phyloP scores from a whole-genome alignment of 2,797 vertebrate genomes.

The Moxostoma hubbsi region DNA sequence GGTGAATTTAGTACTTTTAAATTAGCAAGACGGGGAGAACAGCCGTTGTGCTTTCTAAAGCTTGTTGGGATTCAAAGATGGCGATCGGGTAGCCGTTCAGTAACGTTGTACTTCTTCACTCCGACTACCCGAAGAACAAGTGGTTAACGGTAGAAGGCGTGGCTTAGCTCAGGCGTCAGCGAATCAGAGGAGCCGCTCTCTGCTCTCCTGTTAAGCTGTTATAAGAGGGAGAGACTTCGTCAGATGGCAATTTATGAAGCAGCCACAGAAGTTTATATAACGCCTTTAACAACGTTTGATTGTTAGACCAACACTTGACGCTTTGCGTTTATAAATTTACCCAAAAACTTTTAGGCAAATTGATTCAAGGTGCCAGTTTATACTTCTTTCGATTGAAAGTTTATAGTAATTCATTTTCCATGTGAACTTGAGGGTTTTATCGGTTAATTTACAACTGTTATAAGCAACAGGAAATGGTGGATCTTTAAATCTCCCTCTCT shows the following conservation, averaged over 20 bases:
- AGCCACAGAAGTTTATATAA: background rate
- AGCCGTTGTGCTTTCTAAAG: background rate
- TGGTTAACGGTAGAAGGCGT: constrained; percentile 72
- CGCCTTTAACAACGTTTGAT: background rate
- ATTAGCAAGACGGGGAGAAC: background rate
- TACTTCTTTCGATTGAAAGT: too few relatives aligned
- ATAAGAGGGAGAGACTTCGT: constrained; percentile 34
- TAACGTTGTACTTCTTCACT: background rate
- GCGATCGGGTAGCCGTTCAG: constrained; percentile 32
- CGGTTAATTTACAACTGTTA: background rate
- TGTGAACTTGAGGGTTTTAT: background rate
- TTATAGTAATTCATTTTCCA: too few relatives aligned
- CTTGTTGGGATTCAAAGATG: constrained; percentile 51
- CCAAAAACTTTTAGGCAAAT: background rate
- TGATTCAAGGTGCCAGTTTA: background rate
- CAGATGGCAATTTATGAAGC: constrained; percentile 19
- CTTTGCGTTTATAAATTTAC: background rate
- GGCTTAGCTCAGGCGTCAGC: constrained; percentile 38
- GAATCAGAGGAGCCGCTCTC: constrained; percentile 30
- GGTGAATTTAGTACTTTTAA: constrained; percentile 31
- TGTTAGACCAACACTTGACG: background rate
- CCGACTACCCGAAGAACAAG: constrained; percentile 49
- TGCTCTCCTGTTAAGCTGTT: constrained; percentile 14
- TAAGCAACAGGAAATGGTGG: background rate
- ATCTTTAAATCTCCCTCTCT: too few relatives aligned